Evolutionary conservation across 2,888 invertebrate genomes (phyloP), one percentile per base, ranked within the genome.

Genomic region (Watsonalla cultraria): DNA sequence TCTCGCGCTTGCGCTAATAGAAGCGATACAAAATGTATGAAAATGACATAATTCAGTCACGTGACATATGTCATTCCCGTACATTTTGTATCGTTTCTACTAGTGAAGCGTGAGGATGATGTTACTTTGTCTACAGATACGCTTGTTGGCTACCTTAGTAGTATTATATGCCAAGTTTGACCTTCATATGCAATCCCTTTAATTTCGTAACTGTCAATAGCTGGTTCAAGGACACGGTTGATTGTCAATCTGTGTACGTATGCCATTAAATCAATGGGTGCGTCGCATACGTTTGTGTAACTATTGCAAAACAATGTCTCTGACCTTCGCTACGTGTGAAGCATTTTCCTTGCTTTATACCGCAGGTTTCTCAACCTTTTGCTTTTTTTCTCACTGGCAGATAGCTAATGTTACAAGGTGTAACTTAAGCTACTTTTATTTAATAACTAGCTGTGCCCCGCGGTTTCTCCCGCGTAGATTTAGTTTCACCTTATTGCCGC

Each of bases 241-340:
- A 35, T 57, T 54, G 49, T 46, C 39, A 55, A 37, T 14, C 52
- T 39, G 47, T 53, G 35, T 50, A 54, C 35, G 51, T 55, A 35
- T 58, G 67, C 58, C n/a, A 46, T 47, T 5, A 35, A 34, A 47
- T 47, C n/a, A 13, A 35, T 48, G 48, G 47, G 66, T 65, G 60
- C 59, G 51, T 8, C 50, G 50, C 55, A 60, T 61, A 48, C 58
- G 46, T 55, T 7, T n/a, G 13, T 62, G 53, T 58, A 59, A 60
- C 60, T 13, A 52, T 69, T 70, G 61, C 60, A 62, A 66, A 59
- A 64, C 61, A 60, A 67, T 35, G 35, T 47, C 54, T 56, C 55
- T 62, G 62, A 68, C 68, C 68, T 64, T 65, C 57, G 48, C 35
- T 24, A 47, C 24, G 24, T 5, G 24, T 24, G 33, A 8, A 11